Evolutionary conservation across 2,888 invertebrate species (phyloP), one percentile per base, ranked within the genome.

Genomic region (Beris chalybata): DNA sequence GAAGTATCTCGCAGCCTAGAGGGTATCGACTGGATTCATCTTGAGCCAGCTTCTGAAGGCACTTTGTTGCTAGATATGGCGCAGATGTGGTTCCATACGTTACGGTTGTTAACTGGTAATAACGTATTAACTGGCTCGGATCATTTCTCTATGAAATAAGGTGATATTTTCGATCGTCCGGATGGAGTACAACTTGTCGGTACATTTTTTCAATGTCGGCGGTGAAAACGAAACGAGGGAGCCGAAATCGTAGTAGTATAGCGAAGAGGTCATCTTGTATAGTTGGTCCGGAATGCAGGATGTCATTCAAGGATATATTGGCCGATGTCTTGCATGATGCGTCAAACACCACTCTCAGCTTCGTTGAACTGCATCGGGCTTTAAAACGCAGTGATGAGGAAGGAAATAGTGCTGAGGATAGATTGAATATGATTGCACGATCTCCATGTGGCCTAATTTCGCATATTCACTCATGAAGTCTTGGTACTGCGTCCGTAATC

Each of bases 1-100:
- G 74, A 74, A 77, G 76, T 78, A 72, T 75, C 79, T 78, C 79
- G 78, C 77, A 76, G 75, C 72, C 75, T 77, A 75, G 81, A 81
- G 82, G 81, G 78, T 78, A 82, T 81, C 77, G 79, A 81, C 81
- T 82, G 81, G 80, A 77, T 76, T 77, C 78, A 81, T 82, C 82
- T 81, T 76, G 77, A 74, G 76, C 76, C 75, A 74, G 58, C 74
- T 72, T 74, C 74, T 74, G 75, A 78, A 76, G 75, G 72, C 71
- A 73, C 71, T 74, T 74, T 74, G 74, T 74, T 75, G 74, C 72
- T 70, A 74, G 79, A 82, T 82, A 76, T 74, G 77, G 76, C 76
- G 52, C 74, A 71, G 69, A 73, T 71, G 76, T 70, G 74, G 72
- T 69, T 72, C 68, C 44, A 45, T 61, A 61, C 32, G 58, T 54